Percentiles rank a stretch among this genome's conserved stretches.
These are phyloP conservation scores for Willisornis vidua DNA, from an alignment of 2,113 vertebrate genomes.

Conservation along the genomic window DNA sequence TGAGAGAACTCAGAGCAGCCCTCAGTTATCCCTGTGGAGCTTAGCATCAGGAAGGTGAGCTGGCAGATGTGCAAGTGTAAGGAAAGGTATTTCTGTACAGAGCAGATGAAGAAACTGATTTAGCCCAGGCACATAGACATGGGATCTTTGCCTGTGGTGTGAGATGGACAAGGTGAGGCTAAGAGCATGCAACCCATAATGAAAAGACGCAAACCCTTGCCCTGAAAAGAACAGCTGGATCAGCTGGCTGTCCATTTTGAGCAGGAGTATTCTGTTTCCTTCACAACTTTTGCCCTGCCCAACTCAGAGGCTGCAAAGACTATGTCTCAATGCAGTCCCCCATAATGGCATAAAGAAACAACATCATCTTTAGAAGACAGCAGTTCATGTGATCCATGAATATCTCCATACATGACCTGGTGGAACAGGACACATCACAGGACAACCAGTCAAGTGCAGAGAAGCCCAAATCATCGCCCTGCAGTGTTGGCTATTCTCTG, in stretches of 20 bases:
- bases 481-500: neutral
- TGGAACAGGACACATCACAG: neutral
- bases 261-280: neutral
- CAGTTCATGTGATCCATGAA: neutral
- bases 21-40: neutral
- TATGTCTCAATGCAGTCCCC: neutral
- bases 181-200: neutral
- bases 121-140: neutral
- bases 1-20: neutral
- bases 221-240: neutral
- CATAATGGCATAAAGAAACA: neutral
- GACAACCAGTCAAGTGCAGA: neutral
- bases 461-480: neutral
- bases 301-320: neutral
- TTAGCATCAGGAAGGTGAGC: neutral
- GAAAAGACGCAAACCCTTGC: neutral
- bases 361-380: neutral
- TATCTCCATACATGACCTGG: neutral
- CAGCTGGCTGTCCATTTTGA: neutral
- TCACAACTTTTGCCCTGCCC: neutral
- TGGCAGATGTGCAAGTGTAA: neutral
- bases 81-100: neutral
- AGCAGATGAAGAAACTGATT: neutral
- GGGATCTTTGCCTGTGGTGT: neutral
- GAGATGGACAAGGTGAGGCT: fast-evolving